Conservation (phyloP, 2,113 vertebrate genomes). For the Syngnathoides biaculeatus region DNA sequence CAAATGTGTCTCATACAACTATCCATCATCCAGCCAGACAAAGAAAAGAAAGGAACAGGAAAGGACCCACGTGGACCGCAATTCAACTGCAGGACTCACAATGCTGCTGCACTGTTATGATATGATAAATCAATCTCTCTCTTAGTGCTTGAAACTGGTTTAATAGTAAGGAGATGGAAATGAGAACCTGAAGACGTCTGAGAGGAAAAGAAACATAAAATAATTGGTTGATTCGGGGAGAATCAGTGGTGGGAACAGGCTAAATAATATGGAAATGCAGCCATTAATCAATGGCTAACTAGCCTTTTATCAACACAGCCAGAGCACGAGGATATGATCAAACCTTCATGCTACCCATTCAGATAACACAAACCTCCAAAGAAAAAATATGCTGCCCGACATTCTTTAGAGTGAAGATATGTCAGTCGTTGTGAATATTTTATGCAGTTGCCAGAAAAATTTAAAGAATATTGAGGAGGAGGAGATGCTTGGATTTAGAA, state of each 20-base stretch:
- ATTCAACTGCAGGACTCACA: slow-evolving; percentile 7
- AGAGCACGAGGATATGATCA: slow-evolving; percentile 37
- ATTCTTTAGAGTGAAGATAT: slow-evolving; percentile 34
- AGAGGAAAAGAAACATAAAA: neutral
- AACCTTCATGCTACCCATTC: slow-evolving; percentile 30
- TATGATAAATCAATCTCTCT: slow-evolving; percentile 9
- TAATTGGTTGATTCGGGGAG: slow-evolving; percentile 1
- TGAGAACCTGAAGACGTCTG: neutral
- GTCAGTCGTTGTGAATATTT: slow-evolving; percentile 23
- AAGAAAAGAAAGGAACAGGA: slow-evolving; percentile 41
- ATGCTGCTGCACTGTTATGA: slow-evolving; percentile 1
- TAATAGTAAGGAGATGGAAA: neutral
- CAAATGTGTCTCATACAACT: slow-evolving; percentile 37
- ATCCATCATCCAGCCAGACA: slow-evolving; percentile 64
- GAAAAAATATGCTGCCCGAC: slow-evolving; percentile 10
- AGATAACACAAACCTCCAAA: slow-evolving; percentile 35
- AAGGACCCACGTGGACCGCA: slow-evolving; percentile 6
- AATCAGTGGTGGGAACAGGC: slow-evolving; percentile 18
- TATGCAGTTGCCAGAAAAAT: slow-evolving; percentile 3
- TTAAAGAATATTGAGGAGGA: neutral
- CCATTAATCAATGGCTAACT: slow-evolving; percentile 70
- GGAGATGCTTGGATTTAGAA: neutral
- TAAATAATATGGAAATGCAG: slow-evolving; percentile 72
- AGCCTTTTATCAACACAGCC: slow-evolving; percentile 64
- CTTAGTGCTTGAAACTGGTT: slow-evolving; percentile 7